Percentiles rank a stretch among this genome's conserved stretches.
Conservation (phyloP, 2,797 vertebrate species). For the Anguilla marmorata region DNA sequence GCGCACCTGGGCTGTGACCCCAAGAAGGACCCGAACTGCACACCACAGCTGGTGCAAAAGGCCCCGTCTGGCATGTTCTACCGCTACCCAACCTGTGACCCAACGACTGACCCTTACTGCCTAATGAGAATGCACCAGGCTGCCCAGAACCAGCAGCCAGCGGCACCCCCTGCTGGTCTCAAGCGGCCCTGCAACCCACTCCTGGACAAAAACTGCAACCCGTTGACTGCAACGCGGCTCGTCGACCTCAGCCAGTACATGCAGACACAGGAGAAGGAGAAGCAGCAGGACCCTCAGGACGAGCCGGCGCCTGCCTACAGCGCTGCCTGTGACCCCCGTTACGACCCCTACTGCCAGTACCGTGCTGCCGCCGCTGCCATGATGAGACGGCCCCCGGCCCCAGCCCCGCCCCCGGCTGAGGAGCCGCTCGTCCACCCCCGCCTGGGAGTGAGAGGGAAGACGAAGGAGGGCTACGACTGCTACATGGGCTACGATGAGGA, state of each 20-base stretch:
- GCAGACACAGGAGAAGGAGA: conserved; percentile 30
- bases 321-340: conserved; percentile 53
- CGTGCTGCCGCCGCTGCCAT: conserved; percentile 46
- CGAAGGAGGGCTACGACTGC: conserved; percentile 79
- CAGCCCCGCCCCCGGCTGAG: conserved; percentile 22
- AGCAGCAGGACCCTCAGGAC: conserved; percentile 47
- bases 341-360: conserved; percentile 68
- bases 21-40: conserved; percentile 67
- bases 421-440: conserved; percentile 60
- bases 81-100: conserved; percentile 71
- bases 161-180: conserved; percentile 52
- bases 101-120: conserved; percentile 66
- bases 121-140: conserved; percentile 53
- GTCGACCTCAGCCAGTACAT: conserved; percentile 38
- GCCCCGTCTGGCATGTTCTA: conserved; percentile 64
- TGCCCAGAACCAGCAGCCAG: conserved; percentile 54
- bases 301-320: conserved; percentile 58
- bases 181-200: conserved; percentile 71
- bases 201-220: conserved; percentile 73
- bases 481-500: conserved; percentile 76
- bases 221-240: conserved; percentile 65
- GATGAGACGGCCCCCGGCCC: conserved; percentile 42
- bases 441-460: conserved; percentile 75
- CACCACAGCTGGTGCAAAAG: conserved; percentile 62
- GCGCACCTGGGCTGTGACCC: conserved; percentile 75